Evolutionary conservation across 2,113 vertebrate genomes (phyloP).

Genomic region (Pyxicephalus adspersus): DNA sequence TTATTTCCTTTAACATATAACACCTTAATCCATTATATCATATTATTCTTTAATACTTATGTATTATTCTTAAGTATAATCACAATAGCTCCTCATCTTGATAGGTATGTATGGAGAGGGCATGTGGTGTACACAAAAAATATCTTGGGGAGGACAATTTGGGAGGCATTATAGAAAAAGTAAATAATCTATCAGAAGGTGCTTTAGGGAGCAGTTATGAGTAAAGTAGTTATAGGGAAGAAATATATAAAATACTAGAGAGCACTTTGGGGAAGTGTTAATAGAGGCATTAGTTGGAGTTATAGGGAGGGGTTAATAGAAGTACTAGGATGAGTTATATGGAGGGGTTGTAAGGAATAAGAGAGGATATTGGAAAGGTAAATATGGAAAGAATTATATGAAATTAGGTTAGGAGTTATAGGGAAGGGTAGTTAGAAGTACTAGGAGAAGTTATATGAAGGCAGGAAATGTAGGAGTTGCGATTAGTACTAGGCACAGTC

Average conservation of each 20-base stretch:
- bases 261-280: too few species aligned
- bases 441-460: too few species aligned
- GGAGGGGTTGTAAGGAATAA: neutral
- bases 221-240: neutral
- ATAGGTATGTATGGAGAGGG: too few species aligned
- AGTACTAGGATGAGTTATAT: slow-evolving; percentile 9
- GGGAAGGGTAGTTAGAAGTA: neutral
- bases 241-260: neutral
- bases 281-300: neutral
- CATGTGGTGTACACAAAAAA: neutral
- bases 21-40: too few species aligned
- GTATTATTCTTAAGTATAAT: too few species aligned
- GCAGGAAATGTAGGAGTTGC: too few species aligned
- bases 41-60: too few species aligned
- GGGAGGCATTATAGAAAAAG: too few species aligned
- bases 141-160: neutral
- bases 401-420: neutral
- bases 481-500: too few species aligned
- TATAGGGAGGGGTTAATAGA: neutral
- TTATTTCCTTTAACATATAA: too few species aligned
- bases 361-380: neutral
- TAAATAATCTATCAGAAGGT: too few species aligned
- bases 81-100: too few species aligned
- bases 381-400: neutral
- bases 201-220: neutral